Conservation (phyloP, 2,113 vertebrate species). For the Etia nguti region DNA sequence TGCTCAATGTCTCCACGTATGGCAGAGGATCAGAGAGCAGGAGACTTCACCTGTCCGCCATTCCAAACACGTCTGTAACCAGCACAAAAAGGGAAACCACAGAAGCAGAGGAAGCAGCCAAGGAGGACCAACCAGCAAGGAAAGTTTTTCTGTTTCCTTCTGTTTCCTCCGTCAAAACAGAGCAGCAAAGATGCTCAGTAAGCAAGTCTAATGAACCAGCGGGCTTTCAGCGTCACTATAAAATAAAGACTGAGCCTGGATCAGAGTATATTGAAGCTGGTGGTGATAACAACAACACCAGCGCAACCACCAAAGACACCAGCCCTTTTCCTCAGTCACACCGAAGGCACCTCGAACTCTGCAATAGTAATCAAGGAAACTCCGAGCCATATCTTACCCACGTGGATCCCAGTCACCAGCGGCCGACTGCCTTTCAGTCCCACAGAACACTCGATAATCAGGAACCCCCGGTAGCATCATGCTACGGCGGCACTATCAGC, state of each 20-base stretch:
- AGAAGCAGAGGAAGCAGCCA: conserved; percentile 49
- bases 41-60: conserved; percentile 68
- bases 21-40: conserved; percentile 86
- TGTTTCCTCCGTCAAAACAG: conserved; percentile 48
- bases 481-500: conserved; percentile 88
- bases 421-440: conserved; percentile 52
- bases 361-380: conserved; percentile 62
- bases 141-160: conserved; percentile 9
- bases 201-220: background rate
- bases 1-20: conserved; percentile 95
- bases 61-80: conserved; percentile 56
- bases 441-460: conserved; percentile 72
- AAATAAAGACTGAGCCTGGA: conserved; percentile 63
- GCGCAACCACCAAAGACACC: conserved; percentile 75
- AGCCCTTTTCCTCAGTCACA: conserved; percentile 75
- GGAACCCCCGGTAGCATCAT: conserved; percentile 62
- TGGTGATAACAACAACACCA: conserved; percentile 36
- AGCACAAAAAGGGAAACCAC: conserved; percentile 62
- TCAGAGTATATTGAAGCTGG: conserved; percentile 42
- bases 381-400: conserved; percentile 66
- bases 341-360: conserved; percentile 69
- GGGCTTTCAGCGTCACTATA: conserved; percentile 22
- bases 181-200: conserved; percentile 68
- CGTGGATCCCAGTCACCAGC: conserved; percentile 63
- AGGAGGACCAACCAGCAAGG: conserved; percentile 28